These are phyloP conservation scores for Rhinoraja longicauda DNA, from an alignment of 2,797 vertebrate species.

Conservation along the genomic window DNA sequence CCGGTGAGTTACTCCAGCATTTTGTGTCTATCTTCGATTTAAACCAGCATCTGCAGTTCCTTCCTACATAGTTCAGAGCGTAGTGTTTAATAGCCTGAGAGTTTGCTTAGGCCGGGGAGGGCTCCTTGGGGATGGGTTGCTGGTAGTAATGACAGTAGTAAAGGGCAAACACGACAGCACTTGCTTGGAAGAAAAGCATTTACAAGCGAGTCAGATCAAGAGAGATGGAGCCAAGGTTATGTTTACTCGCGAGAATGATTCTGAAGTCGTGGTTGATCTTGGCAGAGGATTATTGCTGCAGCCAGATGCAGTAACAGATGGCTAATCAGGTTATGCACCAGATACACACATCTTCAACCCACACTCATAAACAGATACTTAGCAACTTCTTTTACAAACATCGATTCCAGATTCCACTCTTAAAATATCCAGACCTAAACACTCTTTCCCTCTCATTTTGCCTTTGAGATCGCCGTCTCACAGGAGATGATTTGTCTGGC, in stretches of 20 bases:
- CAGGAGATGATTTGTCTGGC: too few species aligned
- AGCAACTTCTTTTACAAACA: not conserved
- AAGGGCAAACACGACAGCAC: not conserved
- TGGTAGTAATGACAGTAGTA: not conserved
- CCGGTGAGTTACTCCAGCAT: too few species aligned
- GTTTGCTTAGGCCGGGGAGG: too few species aligned
- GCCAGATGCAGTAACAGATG: not conserved
- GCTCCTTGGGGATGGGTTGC: not conserved
- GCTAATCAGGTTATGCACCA: not conserved
- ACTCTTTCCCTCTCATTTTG: not conserved
- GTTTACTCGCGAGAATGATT: not conserved
- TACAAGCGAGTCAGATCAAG: not conserved
- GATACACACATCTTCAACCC: not conserved
- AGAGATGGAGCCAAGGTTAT: not conserved
- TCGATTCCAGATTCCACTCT: not conserved
- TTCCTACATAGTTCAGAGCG: too few species aligned
- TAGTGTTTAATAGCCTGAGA: too few species aligned
- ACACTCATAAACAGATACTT: not conserved
- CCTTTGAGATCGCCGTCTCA: too few species aligned
- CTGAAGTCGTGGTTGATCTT: not conserved
- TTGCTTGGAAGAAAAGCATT: not conserved
- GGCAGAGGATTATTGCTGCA: not conserved
- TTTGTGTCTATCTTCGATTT: too few species aligned
- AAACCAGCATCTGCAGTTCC: too few species aligned
- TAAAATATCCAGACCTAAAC: not conserved